These are phyloP conservation scores for Coendou prehensilis DNA, from an alignment of 2,797 vertebrate genomes.

Conservation along the genomic window DNA sequence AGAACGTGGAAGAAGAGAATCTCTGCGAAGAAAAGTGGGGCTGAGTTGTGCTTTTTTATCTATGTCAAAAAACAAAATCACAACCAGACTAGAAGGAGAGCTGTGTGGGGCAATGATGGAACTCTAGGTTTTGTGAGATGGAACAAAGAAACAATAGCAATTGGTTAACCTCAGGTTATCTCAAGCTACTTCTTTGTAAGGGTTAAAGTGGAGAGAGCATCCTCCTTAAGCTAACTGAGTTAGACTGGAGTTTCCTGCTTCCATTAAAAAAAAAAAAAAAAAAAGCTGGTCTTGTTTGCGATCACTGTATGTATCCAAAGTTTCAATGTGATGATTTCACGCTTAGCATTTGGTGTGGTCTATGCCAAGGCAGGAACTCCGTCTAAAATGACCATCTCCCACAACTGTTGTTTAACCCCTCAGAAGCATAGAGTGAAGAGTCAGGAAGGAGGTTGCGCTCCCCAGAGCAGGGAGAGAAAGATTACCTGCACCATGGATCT, in stretches of 20 bases:
- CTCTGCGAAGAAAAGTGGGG: accelerated
- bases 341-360: neutral
- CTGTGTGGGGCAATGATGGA: neutral
- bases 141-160: neutral
- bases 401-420: no score
- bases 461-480: accelerated
- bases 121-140: neutral
- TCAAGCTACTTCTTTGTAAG: neutral
- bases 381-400: neutral
- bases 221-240: neutral
- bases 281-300: neutral
- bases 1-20: neutral
- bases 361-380: neutral
- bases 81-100: neutral
- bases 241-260: neutral
- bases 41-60: neutral
- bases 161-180: neutral
- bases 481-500: neutral
- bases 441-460: no score
- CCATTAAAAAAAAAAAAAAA: neutral
- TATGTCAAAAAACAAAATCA: neutral
- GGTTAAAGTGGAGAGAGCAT: neutral
- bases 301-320: neutral
- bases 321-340: neutral
- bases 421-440: neutral